Conservation (phyloP, 1,140 invertebrate genomes). For the Tetranychus urticae region DNA sequence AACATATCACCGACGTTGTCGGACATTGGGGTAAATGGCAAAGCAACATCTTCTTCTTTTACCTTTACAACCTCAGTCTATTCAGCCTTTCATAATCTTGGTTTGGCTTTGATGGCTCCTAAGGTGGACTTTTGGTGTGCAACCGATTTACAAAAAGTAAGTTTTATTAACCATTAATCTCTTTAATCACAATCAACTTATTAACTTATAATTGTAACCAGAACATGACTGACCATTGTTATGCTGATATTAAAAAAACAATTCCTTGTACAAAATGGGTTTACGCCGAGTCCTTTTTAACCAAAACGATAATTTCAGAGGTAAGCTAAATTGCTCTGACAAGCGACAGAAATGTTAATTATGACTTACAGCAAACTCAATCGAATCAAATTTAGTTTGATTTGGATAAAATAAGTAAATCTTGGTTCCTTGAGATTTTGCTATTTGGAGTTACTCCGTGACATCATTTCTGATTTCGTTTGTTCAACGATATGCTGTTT, state of each 20-base stretch:
- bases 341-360: no score
- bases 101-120: conserved; percentile 7
- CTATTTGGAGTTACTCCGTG: no score
- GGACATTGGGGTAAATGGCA: conserved; percentile 8
- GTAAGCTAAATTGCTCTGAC: no score
- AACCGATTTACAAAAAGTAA: not conserved
- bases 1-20: conserved; percentile 4
- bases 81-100: conserved; percentile 6
- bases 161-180: not conserved
- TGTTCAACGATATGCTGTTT: not conserved
- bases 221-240: not conserved
- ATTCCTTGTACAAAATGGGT: conserved; percentile 6
- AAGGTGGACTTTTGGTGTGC: conserved; percentile 6
- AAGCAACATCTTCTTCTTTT: conserved; percentile 3
- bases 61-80: not conserved
- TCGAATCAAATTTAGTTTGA: no score
- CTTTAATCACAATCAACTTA: not conserved
- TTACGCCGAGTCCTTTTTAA: conserved; percentile 8
- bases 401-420: no score
- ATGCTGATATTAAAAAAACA: not conserved
- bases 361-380: no score
- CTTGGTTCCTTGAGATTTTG: no score
- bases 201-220: not conserved
- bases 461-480: no score
- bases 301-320: conserved; percentile 7